Evolutionary conservation across 2,113 vertebrate genomes (phyloP).

Genomic region (Bufo bufo): DNA sequence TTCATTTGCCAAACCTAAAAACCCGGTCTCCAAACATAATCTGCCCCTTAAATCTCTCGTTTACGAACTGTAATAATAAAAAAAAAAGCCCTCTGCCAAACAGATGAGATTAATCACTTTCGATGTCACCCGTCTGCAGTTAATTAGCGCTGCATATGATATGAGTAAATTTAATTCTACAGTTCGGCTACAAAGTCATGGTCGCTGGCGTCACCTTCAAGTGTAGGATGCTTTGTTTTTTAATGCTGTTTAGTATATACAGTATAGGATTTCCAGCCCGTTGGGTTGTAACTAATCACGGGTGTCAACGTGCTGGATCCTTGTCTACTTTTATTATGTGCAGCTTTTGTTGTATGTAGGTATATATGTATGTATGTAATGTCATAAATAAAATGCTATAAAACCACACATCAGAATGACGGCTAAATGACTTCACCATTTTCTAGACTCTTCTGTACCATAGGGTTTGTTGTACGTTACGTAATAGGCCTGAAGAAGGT

Average conservation of each 20-base stretch:
- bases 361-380: background rate
- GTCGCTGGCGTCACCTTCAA: background rate
- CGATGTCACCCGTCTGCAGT: conserved; percentile 39
- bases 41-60: conserved; percentile 53
- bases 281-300: background rate
- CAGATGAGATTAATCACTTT: conserved; percentile 31
- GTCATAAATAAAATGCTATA: background rate
- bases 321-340: background rate
- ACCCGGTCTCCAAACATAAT: conserved; percentile 49
- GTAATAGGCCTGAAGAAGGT: background rate
- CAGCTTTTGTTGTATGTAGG: background rate
- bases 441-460: background rate
- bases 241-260: background rate
- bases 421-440: background rate
- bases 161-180: conserved; percentile 9
- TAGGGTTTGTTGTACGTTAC: background rate
- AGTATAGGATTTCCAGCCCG: background rate
- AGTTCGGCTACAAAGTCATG: conserved; percentile 4
- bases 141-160: conserved; percentile 20
- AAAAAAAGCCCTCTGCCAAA: conserved; percentile 1
- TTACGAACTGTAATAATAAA: conserved; percentile 26
- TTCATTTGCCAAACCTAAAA: conserved; percentile 58
- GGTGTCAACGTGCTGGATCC: background rate
- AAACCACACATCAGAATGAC: background rate
- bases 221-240: background rate